These are phyloP conservation scores for Esox niger DNA, from an alignment of 2,113 vertebrate genomes.

Conservation along the genomic window DNA sequence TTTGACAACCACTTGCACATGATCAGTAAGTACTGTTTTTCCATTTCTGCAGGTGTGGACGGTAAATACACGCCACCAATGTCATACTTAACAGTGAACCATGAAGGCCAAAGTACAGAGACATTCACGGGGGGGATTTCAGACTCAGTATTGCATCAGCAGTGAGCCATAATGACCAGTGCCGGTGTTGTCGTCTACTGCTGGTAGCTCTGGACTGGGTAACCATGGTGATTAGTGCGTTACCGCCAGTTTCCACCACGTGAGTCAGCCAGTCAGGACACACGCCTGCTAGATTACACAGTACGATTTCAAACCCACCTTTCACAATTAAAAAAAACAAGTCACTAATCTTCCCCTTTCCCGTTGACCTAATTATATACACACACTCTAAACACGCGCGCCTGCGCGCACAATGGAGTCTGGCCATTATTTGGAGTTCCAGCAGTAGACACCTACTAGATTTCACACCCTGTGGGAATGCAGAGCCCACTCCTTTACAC, in stretches of 20 bases:
- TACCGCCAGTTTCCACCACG: not conserved
- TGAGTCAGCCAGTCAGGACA: not conserved
- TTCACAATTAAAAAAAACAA: not conserved
- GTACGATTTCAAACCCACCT: not conserved
- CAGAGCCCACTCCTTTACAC: not conserved
- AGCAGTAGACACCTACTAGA: conserved; percentile 2
- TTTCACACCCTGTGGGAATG: not conserved
- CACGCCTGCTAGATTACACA: conserved; percentile 4
- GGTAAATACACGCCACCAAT: not conserved
- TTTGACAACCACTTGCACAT: too few relatives aligned
- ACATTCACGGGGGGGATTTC: not conserved
- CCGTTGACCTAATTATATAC: not conserved
- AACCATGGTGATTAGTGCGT: not conserved
- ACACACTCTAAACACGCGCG: not conserved
- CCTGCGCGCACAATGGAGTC: not conserved
- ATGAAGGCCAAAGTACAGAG: not conserved
- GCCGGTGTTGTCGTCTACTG: not conserved
- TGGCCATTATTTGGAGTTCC: too few relatives aligned
- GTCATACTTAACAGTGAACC: not conserved
- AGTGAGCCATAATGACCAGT: not conserved
- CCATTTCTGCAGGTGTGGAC: not conserved
- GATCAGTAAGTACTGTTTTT: not conserved
- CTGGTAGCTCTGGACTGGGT: not conserved
- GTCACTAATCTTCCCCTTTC: not conserved
- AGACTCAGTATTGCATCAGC: not conserved